Base-by-base conservation (phyloP, 2,888 invertebrate species). In the Ischnura elegans region DNA sequence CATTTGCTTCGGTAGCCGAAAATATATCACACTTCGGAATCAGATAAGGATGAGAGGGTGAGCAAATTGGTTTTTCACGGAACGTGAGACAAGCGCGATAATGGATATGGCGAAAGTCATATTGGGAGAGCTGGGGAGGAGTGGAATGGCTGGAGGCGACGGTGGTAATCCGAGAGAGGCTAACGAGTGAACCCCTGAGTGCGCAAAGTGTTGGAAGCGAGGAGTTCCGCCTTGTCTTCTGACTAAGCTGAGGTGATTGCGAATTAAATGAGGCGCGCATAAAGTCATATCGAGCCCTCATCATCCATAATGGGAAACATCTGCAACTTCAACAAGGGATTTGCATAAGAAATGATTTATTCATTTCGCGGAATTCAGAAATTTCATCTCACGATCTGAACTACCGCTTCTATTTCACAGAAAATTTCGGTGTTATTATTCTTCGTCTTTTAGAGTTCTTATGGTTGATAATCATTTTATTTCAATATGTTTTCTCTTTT, bases 241-340 rank as follows among this genome's bases (percentile, higher is more conserved):
- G 29, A 36, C 76, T 76, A 36, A 29, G 76, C 76, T n/a, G 36
- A 76, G 76, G 76, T 76, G 76, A 76, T 76, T 76, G 76, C 76
- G 76, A 36, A 76, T 76, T 76, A 76, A 76, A 76, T 76, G 76
- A 76, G 36, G 76, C 76, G 76, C 36, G 10, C 36, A 76, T 76
- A 76, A 76, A 76, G 76, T 76, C 76, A 76, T 76, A 76, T 76
- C 76, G 76, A 76, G 76, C 36, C 36, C 76, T 76, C 76, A 76
- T 29, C 13, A 29, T n/a, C 76, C 36, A 76, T 25, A 25, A 13
- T 29, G 29, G 29, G 13, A 66, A 13, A 36, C 76, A 3, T 13
- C 76, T 36, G 76, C 76, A 21, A 36, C 76, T 36, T 76, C 36
- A 76, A 36, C 76, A 36, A 76, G 76, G 76, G 76, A 76, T 76